Percentiles rank a stretch among this genome's conserved stretches.
phyloP scores from a whole-genome alignment of 2,888 invertebrate species.

The Leucophora obtusa region DNA sequence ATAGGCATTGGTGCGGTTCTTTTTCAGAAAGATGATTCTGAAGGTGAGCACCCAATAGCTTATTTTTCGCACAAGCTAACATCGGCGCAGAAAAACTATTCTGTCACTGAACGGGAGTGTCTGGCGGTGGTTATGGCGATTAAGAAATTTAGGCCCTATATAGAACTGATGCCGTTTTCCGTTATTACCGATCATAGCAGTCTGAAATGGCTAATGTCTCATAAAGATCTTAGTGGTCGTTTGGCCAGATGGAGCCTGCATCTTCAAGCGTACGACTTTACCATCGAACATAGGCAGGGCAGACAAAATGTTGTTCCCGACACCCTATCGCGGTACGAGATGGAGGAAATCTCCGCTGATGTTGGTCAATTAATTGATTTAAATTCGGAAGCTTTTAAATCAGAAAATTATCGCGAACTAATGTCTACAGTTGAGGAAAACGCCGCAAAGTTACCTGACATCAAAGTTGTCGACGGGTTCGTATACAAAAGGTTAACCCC shows the following conservation, averaged over 20 bases:
- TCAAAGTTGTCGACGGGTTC: neutral
- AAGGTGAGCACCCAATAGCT: slow-evolving; percentile 9
- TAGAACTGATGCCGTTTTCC: slow-evolving; percentile 30
- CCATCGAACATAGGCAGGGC: neutral
- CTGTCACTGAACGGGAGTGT: slow-evolving; percentile 9
- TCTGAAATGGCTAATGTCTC: slow-evolving; percentile 26
- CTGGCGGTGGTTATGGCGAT: neutral
- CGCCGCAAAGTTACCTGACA: neutral
- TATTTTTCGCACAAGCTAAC: neutral
- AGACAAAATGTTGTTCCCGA: neutral
- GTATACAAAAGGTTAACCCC: too few species aligned
- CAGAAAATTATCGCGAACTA: neutral
- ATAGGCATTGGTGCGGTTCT: slow-evolving; percentile 4
- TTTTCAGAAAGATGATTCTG: slow-evolving; percentile 12
- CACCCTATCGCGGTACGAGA: neutral
- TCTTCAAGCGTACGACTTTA: neutral
- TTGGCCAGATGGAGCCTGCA: slow-evolving; percentile 1
- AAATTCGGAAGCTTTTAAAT: too few species aligned
- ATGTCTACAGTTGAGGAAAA: neutral
- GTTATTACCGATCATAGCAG: slow-evolving; percentile 30
- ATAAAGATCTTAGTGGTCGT: slow-evolving; percentile 16
- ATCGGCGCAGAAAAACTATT: slow-evolving; percentile 7
- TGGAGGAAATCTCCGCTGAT: neutral
- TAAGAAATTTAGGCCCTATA: slow-evolving; percentile 4
- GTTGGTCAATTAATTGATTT: neutral